Evolutionary conservation across 2,797 vertebrate species (phyloP).

Genomic region (Euthynnus affinis): DNA sequence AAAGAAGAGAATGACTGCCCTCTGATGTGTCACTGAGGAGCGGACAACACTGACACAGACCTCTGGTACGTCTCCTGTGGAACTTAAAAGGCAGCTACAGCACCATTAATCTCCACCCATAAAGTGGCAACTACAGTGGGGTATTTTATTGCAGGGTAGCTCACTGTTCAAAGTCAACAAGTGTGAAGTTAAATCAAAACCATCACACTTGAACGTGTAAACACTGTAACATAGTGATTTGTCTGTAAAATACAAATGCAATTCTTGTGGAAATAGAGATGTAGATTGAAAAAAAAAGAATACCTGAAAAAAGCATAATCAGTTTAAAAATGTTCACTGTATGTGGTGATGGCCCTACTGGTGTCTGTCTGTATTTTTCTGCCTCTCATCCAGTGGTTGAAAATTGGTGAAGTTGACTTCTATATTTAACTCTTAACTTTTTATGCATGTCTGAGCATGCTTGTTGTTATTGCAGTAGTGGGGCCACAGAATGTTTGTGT

Average conservation of each 20-base stretch:
- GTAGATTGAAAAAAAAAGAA: neutral
- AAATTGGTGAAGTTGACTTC: neutral
- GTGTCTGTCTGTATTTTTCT: neutral
- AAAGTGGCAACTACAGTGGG: slow-evolving; percentile 40
- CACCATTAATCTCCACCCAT: slow-evolving; percentile 52
- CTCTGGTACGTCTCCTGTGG: slow-evolving; percentile 33
- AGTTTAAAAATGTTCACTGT: neutral
- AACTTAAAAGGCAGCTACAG: slow-evolving; percentile 51
- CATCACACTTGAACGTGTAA: neutral
- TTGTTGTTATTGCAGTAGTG: neutral
- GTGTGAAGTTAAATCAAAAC: neutral
- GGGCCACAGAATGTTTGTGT: slow-evolving; percentile 18
- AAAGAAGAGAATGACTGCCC: slow-evolving; percentile 25
- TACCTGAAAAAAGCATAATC: neutral
- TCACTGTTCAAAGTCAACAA: slow-evolving; percentile 36
- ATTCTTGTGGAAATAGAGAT: neutral
- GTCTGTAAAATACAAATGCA: neutral
- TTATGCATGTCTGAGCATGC: neutral
- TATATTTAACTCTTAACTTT: slow-evolving; percentile 14
- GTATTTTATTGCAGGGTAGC: slow-evolving; percentile 1
- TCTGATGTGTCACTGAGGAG: slow-evolving; percentile 58
- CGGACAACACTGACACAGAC: slow-evolving; percentile 41
- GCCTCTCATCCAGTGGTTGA: neutral
- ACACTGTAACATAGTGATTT: neutral
- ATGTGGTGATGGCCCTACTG: neutral